phyloP scores from a whole-genome alignment of 2,888 invertebrate genomes.

The Tiliacea citrago region DNA sequence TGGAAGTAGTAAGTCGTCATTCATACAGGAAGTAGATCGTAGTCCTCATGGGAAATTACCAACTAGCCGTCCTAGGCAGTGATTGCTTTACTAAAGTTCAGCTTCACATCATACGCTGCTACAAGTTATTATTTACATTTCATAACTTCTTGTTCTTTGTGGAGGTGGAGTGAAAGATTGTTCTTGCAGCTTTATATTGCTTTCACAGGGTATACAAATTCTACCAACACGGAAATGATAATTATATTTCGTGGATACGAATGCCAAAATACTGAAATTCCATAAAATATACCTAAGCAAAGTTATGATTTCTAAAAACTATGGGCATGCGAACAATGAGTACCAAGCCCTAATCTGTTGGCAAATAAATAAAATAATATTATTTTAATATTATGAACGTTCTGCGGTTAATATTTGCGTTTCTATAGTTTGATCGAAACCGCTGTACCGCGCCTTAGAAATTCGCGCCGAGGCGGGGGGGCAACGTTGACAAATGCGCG shows the following conservation, averaged over 20 bases:
- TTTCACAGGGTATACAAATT: neutral
- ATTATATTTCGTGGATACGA: neutral
- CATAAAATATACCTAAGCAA: neutral
- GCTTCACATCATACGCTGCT: conserved; percentile 30
- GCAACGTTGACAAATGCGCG: too few species aligned
- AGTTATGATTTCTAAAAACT: neutral
- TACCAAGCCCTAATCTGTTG: neutral
- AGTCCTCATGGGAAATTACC: conserved; percentile 62
- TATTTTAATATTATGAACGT: too few species aligned
- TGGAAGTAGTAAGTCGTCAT: conserved; percentile 42
- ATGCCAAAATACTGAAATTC: neutral
- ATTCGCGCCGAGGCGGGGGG: too few species aligned
- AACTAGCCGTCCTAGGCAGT: conserved; percentile 32
- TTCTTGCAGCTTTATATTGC: conserved; percentile 5
- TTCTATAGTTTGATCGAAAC: neutral
- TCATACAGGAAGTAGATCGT: conserved; percentile 33
- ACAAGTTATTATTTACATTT: conserved; percentile 48
- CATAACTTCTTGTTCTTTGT: conserved; percentile 24
- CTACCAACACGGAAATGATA: neutral
- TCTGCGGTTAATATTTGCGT: too few species aligned
- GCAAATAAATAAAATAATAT: neutral
- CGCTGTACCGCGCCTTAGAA: too few species aligned
- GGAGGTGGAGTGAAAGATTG: conserved; percentile 12
- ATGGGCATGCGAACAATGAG: too few species aligned
- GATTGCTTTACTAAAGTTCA: conserved; percentile 60